Conservation (phyloP, 2,888 invertebrate species). For the Agrotis exclamationis region DNA sequence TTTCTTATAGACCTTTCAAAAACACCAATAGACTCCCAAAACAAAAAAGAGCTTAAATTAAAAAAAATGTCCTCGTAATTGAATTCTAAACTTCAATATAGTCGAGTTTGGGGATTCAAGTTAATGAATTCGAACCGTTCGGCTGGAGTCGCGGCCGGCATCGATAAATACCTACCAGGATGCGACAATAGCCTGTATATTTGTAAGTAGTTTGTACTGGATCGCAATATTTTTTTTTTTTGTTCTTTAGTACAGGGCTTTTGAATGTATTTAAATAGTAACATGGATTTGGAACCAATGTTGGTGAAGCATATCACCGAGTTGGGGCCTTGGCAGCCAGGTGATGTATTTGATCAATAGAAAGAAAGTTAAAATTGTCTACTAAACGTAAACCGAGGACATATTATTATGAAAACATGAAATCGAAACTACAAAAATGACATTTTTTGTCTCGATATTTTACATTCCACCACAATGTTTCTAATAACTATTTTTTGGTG, state of each 20-base stretch:
- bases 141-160: slow-evolving; percentile 53
- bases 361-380: too few species aligned
- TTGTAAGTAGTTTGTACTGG: slow-evolving; percentile 51
- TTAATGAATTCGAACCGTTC: slow-evolving; percentile 77
- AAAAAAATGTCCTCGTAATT: slow-evolving; percentile 68
- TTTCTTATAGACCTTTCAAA: neutral
- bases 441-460: too few species aligned
- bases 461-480: too few species aligned
- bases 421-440: too few species aligned
- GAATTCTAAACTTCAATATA: slow-evolving; percentile 79
- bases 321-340: neutral
- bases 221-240: slow-evolving; percentile 48
- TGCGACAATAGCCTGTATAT: slow-evolving; percentile 41
- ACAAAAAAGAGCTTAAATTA: slow-evolving; percentile 25
- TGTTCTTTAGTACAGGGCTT: slow-evolving; percentile 38
- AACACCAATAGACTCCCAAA: neutral
- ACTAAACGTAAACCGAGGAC: too few species aligned
- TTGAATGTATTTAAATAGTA: slow-evolving; percentile 32
- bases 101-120: slow-evolving; percentile 72
- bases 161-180: slow-evolving; percentile 59
- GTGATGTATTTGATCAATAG: neutral
- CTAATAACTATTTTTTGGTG: too few species aligned
- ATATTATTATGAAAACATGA: too few species aligned
- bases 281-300: neutral
- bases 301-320: slow-evolving; percentile 12